Percentiles rank a stretch among this genome's conserved stretches.
phyloP scores from a whole-genome alignment of 2,113 vertebrate species.

The Heterochromis multidens region DNA sequence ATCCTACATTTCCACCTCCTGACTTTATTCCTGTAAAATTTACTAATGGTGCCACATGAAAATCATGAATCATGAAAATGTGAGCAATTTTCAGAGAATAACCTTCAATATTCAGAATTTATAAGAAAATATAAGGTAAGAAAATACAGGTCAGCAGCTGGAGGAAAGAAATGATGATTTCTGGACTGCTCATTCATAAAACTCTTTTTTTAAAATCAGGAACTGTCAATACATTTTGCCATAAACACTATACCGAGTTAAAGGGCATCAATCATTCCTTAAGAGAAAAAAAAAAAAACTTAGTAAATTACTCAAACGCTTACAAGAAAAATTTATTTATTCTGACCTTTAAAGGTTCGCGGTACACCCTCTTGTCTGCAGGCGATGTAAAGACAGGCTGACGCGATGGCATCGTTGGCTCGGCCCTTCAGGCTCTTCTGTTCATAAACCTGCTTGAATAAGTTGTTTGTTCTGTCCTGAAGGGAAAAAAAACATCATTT shows the following conservation, averaged over 20 bases:
- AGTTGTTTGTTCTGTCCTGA: slow-evolving; percentile 99
- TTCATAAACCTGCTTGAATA: slow-evolving; percentile 99
- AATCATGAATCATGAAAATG: background rate
- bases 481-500: background rate
- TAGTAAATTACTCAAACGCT: background rate
- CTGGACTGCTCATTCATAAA: too few species aligned
- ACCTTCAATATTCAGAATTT: background rate
- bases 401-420: slow-evolving; percentile 97
- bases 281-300: background rate
- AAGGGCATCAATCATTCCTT: background rate
- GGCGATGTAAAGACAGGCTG: slow-evolving; percentile 98
- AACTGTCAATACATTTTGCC: background rate
- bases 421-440: slow-evolving; percentile 98
- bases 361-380: slow-evolving; percentile 98
- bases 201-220: too few species aligned
- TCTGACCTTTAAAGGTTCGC: slow-evolving; percentile 94
- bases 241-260: background rate
- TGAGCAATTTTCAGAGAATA: background rate
- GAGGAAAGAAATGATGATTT: background rate
- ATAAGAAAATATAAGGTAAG: background rate
- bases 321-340: background rate
- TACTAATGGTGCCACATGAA: background rate
- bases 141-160: background rate
- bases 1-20: background rate
- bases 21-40: background rate